phyloP scores from a whole-genome alignment of 2,888 invertebrate genomes.

The Phaonia tiefii region DNA sequence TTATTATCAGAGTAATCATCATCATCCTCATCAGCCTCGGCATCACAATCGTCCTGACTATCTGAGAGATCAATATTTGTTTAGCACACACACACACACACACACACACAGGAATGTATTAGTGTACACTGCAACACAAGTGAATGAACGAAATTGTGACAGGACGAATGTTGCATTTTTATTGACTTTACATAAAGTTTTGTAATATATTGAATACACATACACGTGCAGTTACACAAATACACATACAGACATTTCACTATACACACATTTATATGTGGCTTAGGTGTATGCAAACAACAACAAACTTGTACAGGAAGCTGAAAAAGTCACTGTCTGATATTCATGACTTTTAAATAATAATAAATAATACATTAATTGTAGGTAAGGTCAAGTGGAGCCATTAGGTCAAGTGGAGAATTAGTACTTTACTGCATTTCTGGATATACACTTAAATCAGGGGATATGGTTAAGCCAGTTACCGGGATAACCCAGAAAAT shows the following conservation, averaged over 20 bases:
- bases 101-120: background rate
- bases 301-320: no score
- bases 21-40: background rate
- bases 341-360: no score
- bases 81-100: background rate
- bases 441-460: no score
- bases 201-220: background rate
- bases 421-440: no score
- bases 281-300: no score
- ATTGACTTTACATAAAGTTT: constrained; percentile 32
- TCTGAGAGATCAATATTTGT: constrained; percentile 1
- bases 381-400: no score
- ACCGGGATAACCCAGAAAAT: no score
- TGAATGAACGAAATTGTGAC: background rate
- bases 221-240: background rate
- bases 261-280: no score
- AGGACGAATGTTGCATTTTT: constrained; percentile 10
- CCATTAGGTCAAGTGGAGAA: no score
- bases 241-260: background rate
- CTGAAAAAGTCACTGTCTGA: no score
- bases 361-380: no score
- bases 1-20: background rate
- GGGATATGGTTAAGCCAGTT: no score
- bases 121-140: background rate
- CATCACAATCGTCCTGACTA: background rate